Percentiles rank a stretch among this genome's conserved stretches.
These are phyloP conservation scores for Drosophila punjabiensis DNA, from an alignment of 1,140 invertebrate species.

Conservation along the genomic window DNA sequence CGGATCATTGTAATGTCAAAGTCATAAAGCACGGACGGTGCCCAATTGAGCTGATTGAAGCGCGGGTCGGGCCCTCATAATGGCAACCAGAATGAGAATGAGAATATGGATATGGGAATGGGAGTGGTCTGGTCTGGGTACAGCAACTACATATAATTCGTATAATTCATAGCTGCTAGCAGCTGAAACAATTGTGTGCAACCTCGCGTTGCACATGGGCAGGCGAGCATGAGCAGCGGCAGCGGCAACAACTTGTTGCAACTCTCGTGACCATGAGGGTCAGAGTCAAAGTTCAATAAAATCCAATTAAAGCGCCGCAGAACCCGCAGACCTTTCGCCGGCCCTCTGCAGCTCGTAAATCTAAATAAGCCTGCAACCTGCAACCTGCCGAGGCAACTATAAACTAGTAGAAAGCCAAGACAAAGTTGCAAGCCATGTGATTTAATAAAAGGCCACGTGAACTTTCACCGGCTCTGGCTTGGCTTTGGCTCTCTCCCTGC, in stretches of 20 bases:
- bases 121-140: neutral
- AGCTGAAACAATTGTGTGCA: constrained; percentile 43
- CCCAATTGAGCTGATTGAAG: constrained; percentile 71
- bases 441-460: constrained; percentile 73
- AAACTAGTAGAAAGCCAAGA: constrained; percentile 18
- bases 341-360: constrained; percentile 65
- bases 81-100: constrained; percentile 10
- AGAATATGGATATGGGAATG: constrained; percentile 10
- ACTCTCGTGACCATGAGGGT: constrained; percentile 73
- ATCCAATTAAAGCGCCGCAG: constrained; percentile 75
- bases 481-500: neutral
- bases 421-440: constrained; percentile 63
- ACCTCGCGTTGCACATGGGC: constrained; percentile 42
- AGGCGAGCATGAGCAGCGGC: constrained; percentile 20
- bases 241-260: constrained; percentile 66
- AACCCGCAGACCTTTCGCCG: constrained; percentile 71
- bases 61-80: constrained; percentile 64
- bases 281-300: constrained; percentile 83
- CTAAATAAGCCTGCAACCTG: constrained; percentile 50
- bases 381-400: constrained; percentile 30
- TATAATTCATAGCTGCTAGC: constrained; percentile 54
- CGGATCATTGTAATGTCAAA: constrained; percentile 65
- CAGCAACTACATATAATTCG: constrained; percentile 44
- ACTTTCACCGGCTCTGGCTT: constrained; percentile 59
- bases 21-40: constrained; percentile 55